Evolutionary conservation across 2,113 vertebrate genomes (phyloP).

Genomic region (Podocnemis expansa): DNA sequence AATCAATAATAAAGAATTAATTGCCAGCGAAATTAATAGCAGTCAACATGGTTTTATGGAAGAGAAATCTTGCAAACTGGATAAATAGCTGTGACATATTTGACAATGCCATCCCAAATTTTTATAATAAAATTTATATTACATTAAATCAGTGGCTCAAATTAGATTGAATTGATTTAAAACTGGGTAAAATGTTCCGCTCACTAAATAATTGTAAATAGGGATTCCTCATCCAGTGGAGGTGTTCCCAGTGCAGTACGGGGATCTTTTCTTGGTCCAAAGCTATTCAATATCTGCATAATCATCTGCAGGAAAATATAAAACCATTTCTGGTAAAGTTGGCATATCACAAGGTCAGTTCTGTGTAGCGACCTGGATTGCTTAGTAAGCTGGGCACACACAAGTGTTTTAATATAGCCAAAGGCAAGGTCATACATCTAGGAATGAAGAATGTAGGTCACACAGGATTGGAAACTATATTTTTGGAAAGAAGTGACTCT

Average conservation of each 20-base stretch:
- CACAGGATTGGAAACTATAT: not conserved
- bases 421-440: not conserved
- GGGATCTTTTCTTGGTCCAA: not conserved
- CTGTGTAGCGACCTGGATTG: not conserved
- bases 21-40: not conserved
- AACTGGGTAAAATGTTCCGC: not conserved
- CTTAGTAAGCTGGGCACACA: not conserved
- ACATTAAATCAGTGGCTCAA: not conserved
- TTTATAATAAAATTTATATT: not conserved
- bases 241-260: not conserved
- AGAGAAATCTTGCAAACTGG: not conserved
- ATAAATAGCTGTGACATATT: not conserved
- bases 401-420: not conserved
- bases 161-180: not conserved
- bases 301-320: not conserved
- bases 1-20: not conserved
- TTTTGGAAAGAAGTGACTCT: not conserved
- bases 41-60: not conserved
- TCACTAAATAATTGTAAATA: not conserved
- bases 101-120: not conserved
- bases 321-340: not conserved
- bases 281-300: not conserved
- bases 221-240: not conserved
- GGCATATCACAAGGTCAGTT: not conserved
- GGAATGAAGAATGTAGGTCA: not conserved